phyloP scores from a whole-genome alignment of 2,113 vertebrate species.

The Vidua chalybeata region DNA sequence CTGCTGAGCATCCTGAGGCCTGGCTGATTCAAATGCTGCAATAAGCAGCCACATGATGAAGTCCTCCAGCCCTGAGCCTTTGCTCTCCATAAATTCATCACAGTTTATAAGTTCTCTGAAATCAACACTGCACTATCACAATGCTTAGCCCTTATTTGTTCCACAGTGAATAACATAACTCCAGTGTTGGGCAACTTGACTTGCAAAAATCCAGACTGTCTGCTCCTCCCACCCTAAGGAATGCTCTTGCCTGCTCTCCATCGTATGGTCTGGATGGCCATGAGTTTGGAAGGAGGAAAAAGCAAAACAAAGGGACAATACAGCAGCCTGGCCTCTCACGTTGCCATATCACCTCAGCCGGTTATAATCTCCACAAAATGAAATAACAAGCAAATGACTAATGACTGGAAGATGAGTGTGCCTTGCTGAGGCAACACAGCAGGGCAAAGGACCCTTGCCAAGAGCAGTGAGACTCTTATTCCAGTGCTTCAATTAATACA shows the following conservation, averaged over 20 bases:
- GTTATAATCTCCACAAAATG: constrained; percentile 21
- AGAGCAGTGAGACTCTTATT: background rate
- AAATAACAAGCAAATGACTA: background rate
- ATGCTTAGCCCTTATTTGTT: background rate
- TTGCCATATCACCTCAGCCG: background rate
- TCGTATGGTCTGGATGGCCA: background rate
- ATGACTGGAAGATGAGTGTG: background rate
- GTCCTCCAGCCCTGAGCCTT: background rate
- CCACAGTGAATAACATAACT: background rate
- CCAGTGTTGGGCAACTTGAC: background rate
- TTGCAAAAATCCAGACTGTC: background rate
- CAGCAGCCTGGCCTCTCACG: background rate
- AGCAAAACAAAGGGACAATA: constrained; percentile 11
- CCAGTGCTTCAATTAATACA: background rate
- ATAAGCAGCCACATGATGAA: background rate
- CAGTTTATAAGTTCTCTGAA: background rate
- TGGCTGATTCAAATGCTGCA: background rate
- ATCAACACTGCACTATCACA: background rate
- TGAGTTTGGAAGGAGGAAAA: constrained; percentile 20
- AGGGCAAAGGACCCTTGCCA: background rate
- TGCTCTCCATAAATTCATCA: background rate
- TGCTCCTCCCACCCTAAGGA: constrained; percentile 22
- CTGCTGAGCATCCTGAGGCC: background rate
- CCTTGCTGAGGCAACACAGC: background rate
- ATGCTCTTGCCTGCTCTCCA: background rate